These are phyloP conservation scores for Sinosuthora webbiana DNA, from an alignment of 2,113 vertebrate genomes.

Conservation along the genomic window DNA sequence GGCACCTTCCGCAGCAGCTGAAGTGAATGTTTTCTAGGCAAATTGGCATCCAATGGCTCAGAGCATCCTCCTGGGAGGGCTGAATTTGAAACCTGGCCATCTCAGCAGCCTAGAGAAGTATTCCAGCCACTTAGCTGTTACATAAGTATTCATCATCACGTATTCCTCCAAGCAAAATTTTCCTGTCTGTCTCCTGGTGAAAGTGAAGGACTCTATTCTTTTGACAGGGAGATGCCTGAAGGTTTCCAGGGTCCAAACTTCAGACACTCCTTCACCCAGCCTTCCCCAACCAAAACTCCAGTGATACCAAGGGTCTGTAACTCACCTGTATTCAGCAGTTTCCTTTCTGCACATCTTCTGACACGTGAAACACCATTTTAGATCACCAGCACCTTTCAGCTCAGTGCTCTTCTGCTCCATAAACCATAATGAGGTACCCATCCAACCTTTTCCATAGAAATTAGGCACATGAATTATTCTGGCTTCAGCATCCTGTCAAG, in stretches of 20 bases:
- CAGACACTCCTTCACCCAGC: not conserved
- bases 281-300: not conserved
- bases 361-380: not conserved
- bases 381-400: not conserved
- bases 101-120: not conserved
- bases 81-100: not conserved
- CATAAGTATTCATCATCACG: not conserved
- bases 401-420: not conserved
- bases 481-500: not conserved
- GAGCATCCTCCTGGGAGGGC: not conserved
- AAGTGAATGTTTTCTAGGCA: not conserved
- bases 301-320: not conserved
- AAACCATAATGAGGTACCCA: not conserved
- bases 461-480: not conserved
- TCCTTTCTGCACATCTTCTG: not conserved
- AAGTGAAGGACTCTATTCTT: not conserved
- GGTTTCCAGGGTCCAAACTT: not conserved
- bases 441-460: not conserved
- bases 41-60: not conserved
- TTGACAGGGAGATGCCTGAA: not conserved
- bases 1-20: not conserved
- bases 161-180: not conserved
- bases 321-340: not conserved
- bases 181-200: not conserved
- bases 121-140: not conserved